A percentile compares a stretch with the other conserved stretches of the same genome.
phyloP scores from a whole-genome alignment of 2,888 invertebrate species.

The Lycophotia porphyrea region DNA sequence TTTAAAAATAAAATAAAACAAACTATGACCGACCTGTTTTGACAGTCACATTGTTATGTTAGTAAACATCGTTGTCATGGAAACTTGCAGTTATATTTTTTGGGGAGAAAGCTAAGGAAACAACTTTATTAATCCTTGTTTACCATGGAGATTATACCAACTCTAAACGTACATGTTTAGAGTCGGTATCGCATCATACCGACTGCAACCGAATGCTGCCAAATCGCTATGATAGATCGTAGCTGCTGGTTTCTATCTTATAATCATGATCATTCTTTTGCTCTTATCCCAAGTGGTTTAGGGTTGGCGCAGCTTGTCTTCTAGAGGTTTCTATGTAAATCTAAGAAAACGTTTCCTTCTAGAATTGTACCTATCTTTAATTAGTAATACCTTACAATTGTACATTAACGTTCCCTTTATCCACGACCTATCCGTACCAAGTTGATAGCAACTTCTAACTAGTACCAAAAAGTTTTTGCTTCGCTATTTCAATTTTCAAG shows the following conservation, averaged over 20 bases:
- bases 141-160: background rate
- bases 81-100: constrained; percentile 28
- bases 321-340: background rate
- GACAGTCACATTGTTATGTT: constrained; percentile 43
- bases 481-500: constrained; percentile 13
- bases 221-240: background rate
- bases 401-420: background rate
- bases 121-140: constrained; percentile 11
- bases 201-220: background rate
- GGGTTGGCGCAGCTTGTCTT: no score
- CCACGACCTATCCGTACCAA: background rate
- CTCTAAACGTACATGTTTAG: no score
- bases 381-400: background rate
- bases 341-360: background rate
- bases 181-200: background rate
- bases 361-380: background rate
- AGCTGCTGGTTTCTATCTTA: background rate
- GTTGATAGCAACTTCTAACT: background rate
- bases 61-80: constrained; percentile 57
- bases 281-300: no score
- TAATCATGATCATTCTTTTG: no score
- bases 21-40: constrained; percentile 35
- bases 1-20: constrained; percentile 26
- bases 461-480: background rate
- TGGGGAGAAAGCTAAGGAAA: constrained; percentile 5